These are phyloP conservation scores for Hirtodrosophila duncani DNA, from an alignment of 2,888 invertebrate genomes.

Conservation along the genomic window DNA sequence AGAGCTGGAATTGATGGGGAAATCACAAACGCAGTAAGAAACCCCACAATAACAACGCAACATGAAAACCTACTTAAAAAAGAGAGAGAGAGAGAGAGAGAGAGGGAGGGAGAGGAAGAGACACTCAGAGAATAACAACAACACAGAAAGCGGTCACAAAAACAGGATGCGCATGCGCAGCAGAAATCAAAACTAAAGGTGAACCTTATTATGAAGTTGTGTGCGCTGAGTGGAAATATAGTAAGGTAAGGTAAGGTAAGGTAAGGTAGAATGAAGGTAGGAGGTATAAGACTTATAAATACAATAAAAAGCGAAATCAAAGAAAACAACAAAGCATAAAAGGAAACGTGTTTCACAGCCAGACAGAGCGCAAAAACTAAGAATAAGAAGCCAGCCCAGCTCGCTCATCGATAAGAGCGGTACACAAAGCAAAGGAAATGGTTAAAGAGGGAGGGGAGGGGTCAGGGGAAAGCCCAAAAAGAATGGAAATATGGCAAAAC, in stretches of 20 bases:
- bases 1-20: slow-evolving; percentile 44
- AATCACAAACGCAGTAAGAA: slow-evolving; percentile 30
- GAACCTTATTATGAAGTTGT: slow-evolving; percentile 54
- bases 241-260: too few species aligned
- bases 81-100: slow-evolving; percentile 6
- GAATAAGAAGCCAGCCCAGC: slow-evolving; percentile 19
- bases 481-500: slow-evolving; percentile 42
- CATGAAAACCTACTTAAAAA: slow-evolving; percentile 47
- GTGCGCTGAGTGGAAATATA: slow-evolving; percentile 21
- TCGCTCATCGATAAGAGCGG: slow-evolving; percentile 35
- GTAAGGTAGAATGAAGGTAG: slow-evolving; percentile 26
- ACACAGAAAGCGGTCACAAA: slow-evolving; percentile 36
- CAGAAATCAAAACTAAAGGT: slow-evolving; percentile 46
- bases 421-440: slow-evolving; percentile 29
- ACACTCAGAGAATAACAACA: slow-evolving; percentile 37
- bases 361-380: slow-evolving; percentile 33
- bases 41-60: slow-evolving; percentile 29
- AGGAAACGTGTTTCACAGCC: slow-evolving; percentile 53
- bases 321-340: slow-evolving; percentile 67
- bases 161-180: slow-evolving; percentile 66
- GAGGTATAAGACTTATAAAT: neutral
- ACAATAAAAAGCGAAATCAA: slow-evolving; percentile 58
- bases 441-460: slow-evolving; percentile 13
- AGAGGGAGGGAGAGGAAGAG: slow-evolving; percentile 47
- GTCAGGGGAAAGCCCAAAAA: slow-evolving; percentile 6